Evolutionary conservation across 1,140 invertebrate species (phyloP).

Genomic region (Trichogramma pretiosum): DNA sequence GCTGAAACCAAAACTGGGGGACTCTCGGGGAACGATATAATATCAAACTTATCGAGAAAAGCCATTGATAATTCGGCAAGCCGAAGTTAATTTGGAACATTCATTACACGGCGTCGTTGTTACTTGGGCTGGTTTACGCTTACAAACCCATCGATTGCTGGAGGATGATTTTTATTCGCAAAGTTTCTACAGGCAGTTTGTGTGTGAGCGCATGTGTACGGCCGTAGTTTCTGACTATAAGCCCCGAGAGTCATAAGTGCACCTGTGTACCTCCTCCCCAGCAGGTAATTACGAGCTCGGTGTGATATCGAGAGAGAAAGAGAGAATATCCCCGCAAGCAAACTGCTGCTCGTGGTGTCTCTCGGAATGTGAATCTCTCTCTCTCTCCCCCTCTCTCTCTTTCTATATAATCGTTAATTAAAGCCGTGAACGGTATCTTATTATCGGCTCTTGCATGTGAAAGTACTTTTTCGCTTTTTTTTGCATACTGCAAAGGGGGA

Average conservation of each 20-base stretch:
- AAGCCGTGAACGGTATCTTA: conserved; percentile 14
- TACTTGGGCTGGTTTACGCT: no score
- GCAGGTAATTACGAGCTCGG: conserved; percentile 18
- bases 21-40: no score
- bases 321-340: background rate
- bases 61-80: conserved; percentile 16
- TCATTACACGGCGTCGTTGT: no score
- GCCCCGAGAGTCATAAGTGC: conserved; percentile 13
- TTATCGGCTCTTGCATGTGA: conserved; percentile 1
- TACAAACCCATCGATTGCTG: no score
- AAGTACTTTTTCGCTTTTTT: conserved; percentile 6
- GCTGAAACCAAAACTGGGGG: no score
- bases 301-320: conserved; percentile 6
- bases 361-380: conserved; percentile 14
- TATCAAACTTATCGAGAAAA: no score
- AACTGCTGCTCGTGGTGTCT: background rate
- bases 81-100: no score
- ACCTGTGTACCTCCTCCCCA: conserved; percentile 8
- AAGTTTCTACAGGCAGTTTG: conserved; percentile 8
- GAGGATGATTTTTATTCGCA: conserved; percentile 12
- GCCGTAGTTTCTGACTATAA: no score
- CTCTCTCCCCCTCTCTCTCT: no score
- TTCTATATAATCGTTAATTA: no score
- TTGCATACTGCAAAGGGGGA: no score
- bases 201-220: background rate